Base-by-base conservation (phyloP, 2,797 vertebrate species). In the Steatocranus sp. region DNA sequence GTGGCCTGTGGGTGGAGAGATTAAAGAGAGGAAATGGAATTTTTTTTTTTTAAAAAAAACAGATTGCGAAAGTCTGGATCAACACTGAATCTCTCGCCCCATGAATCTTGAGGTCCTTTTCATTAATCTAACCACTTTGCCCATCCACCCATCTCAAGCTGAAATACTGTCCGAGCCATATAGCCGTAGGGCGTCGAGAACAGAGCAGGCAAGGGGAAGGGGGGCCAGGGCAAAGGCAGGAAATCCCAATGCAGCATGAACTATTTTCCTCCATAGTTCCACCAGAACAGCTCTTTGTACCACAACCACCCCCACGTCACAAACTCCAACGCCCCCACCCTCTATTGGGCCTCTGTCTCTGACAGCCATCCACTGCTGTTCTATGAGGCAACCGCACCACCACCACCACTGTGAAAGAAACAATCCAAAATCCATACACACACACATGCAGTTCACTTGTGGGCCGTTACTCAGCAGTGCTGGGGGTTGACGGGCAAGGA, bases 241-340 rank as follows among this genome's bases (percentile, higher is more conserved):
- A 96, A 95, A 96, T 96, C 95, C 95, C 95, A 95, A 76, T 92
- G 94, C 95, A 95, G 94, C 95, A 94, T 93, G 94, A 95, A 95
- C 93, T 93, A 94, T 95, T 94, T 94, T 93, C 88, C 93, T 94
- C 91, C 89, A 93, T 85, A 92, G 93, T 93, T 94, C 88, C 92
- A 94, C 91, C 90, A 96, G 92, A 95, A 89, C 93, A 92, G 91
- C 90, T 92, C 93, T 94, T 94, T 95, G 93, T 95, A 93, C 91
- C 93, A 90, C 88, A 83, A 87, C 91, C 88, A 15, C 83, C 88
- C 89, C 30, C 56, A 34, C 56, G 6, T 61, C 30, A 34, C 56
- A 34, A 61, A 61, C 30, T 18, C 56, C 56, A 34, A 34, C 91
- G 84, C 87, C 86, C 86, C 32, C 79, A 87, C 87, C 88, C 89